phyloP scores from a whole-genome alignment of 2,797 vertebrate species.

The Sebastes hubbsi region DNA sequence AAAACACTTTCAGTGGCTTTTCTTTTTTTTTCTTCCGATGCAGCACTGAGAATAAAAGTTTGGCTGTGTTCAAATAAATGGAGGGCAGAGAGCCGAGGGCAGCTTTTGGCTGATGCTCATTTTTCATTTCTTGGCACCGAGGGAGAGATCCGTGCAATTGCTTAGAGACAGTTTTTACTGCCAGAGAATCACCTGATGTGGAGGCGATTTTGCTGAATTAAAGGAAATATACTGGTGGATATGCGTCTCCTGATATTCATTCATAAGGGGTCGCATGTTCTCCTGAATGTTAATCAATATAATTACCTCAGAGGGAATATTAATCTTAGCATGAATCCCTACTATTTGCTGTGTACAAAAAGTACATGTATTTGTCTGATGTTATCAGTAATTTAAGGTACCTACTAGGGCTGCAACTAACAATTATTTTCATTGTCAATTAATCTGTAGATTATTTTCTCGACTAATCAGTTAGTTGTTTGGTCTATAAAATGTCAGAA shows the following conservation, averaged over 20 bases:
- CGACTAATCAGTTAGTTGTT: too few species aligned
- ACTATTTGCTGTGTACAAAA: not conserved
- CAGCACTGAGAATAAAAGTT: slow-evolving; percentile 11
- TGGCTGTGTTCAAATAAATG: not conserved
- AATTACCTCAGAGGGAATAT: not conserved
- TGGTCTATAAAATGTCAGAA: too few species aligned
- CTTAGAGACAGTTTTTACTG: not conserved
- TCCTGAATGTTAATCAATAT: not conserved
- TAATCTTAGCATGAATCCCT: not conserved
- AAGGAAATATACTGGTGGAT: not conserved
- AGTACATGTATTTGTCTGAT: not conserved
- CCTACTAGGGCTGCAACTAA: too few species aligned
- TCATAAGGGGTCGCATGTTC: not conserved
- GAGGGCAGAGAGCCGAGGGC: not conserved
- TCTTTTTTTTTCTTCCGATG: not conserved
- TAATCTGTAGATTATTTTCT: too few species aligned
- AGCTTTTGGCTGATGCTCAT: not conserved
- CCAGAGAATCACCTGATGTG: not conserved
- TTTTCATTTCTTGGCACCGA: not conserved
- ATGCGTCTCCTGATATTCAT: not conserved
- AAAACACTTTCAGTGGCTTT: not conserved
- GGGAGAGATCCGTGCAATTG: not conserved
- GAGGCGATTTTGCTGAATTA: not conserved
- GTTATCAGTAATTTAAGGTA: not conserved
- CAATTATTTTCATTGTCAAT: too few species aligned